Evolutionary conservation across 2,797 vertebrate species (phyloP).

Genomic region (Halcyon smyrnensis): DNA sequence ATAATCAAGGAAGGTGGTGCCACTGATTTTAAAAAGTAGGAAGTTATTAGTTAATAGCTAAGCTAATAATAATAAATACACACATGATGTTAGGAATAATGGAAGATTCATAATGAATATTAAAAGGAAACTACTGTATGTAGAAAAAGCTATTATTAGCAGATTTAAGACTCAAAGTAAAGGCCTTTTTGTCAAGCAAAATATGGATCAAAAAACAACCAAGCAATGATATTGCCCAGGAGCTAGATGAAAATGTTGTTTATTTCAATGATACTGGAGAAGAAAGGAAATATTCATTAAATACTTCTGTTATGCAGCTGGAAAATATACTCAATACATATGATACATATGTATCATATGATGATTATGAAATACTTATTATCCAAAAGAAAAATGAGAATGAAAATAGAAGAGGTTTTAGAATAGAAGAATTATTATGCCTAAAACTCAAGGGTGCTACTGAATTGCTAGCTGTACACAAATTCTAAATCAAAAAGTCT

Average conservation of each 20-base stretch:
- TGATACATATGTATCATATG: background rate
- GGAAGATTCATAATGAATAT: background rate
- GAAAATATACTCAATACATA: background rate
- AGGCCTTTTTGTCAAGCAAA: background rate
- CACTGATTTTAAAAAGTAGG: background rate
- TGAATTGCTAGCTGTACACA: background rate
- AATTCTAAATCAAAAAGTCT: background rate
- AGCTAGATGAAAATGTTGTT: background rate
- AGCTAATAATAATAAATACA: background rate
- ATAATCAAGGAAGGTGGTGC: background rate
- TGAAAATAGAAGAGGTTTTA: background rate
- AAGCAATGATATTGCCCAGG: background rate
- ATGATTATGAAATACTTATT: background rate
- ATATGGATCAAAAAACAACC: background rate
- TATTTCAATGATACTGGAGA: background rate
- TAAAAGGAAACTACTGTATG: background rate
- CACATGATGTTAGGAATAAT: background rate
- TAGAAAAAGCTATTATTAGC: background rate
- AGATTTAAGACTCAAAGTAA: background rate
- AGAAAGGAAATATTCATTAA: background rate
- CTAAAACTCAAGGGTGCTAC: background rate
- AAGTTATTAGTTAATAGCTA: background rate
- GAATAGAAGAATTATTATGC: too few species aligned
- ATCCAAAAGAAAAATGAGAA: background rate
- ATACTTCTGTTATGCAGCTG: background rate